Evolutionary conservation across 2,797 vertebrate species (phyloP).

Genomic region (Cuniculus paca): DNA sequence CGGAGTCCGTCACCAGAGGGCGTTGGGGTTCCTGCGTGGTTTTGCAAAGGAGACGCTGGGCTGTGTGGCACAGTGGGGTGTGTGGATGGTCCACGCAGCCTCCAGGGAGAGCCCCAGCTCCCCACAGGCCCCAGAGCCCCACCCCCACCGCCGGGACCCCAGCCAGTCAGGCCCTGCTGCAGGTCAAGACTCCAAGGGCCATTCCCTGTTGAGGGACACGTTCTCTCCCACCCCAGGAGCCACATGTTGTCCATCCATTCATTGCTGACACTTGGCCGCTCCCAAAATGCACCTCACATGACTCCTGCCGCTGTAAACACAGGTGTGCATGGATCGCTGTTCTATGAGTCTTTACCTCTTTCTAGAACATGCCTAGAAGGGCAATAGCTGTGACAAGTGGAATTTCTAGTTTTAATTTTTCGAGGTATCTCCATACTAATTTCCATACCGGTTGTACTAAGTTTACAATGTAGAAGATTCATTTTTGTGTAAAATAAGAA

Average conservation of each 20-base stretch:
- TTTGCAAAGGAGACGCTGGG: not conserved
- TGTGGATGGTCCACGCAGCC: not conserved
- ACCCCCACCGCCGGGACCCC: no score
- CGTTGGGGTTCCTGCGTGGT: accelerated
- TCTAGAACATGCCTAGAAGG: not conserved
- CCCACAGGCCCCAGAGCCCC: not conserved
- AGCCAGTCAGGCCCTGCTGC: not conserved
- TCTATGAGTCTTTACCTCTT: not conserved
- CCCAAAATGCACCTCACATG: not conserved
- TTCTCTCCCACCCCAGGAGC: not conserved
- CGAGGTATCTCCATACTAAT: not conserved
- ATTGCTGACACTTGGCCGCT: not conserved
- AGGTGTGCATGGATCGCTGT: not conserved
- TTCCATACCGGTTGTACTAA: not conserved
- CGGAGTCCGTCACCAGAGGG: accelerated
- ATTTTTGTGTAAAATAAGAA: not conserved
- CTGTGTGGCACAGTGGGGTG: accelerated
- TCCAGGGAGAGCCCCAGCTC: not conserved
- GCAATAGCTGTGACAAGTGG: not conserved
- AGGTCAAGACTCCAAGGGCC: not conserved
- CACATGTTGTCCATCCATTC: not conserved
- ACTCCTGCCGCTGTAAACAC: not conserved
- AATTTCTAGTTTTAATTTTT: not conserved
- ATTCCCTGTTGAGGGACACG: no score
- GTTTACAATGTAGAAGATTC: not conserved